A percentile compares a stretch with the other conserved stretches of the same genome.
Conservation (phyloP, 1,140 invertebrate species). For the Eciton burchellii region DNA sequence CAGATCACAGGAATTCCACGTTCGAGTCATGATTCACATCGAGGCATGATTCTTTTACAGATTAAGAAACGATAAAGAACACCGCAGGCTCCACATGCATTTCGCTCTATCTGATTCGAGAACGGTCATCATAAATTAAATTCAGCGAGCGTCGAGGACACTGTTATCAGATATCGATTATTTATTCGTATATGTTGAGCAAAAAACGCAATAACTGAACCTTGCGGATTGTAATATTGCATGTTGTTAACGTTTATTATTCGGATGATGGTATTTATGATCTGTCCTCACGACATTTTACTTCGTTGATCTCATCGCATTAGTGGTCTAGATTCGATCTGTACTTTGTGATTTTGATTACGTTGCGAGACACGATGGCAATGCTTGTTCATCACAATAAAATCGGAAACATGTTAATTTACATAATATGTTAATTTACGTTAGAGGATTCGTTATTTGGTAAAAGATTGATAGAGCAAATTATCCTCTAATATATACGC, state of each 20-base stretch:
- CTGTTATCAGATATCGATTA: neutral
- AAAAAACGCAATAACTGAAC: neutral
- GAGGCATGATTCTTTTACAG: neutral
- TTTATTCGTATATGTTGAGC: neutral
- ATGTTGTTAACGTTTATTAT: neutral
- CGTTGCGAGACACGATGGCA: conserved; percentile 35
- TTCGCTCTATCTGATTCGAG: conserved; percentile 23
- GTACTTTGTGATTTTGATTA: conserved; percentile 11
- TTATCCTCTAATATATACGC: no score
- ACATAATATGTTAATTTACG: neutral
- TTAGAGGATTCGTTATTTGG: conserved; percentile 1
- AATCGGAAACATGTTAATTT: neutral
- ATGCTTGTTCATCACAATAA: conserved; percentile 22
- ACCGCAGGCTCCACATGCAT: neutral
- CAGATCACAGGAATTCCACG: neutral
- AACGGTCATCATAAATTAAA: conserved; percentile 29
- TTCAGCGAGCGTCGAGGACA: conserved; percentile 15
- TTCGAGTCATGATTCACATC: neutral
- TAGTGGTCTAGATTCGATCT: conserved; percentile 32
- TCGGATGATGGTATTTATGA: neutral
- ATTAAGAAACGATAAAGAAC: conserved; percentile 3
- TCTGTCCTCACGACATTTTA: neutral
- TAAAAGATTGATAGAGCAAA: conserved; percentile 13
- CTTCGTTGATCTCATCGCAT: neutral
- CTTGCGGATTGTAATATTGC: conserved; percentile 9